Evolutionary conservation across 2,797 vertebrate species (phyloP), one percentile per base, ranked within the genome.

Genomic region (Dipus sagitta): DNA sequence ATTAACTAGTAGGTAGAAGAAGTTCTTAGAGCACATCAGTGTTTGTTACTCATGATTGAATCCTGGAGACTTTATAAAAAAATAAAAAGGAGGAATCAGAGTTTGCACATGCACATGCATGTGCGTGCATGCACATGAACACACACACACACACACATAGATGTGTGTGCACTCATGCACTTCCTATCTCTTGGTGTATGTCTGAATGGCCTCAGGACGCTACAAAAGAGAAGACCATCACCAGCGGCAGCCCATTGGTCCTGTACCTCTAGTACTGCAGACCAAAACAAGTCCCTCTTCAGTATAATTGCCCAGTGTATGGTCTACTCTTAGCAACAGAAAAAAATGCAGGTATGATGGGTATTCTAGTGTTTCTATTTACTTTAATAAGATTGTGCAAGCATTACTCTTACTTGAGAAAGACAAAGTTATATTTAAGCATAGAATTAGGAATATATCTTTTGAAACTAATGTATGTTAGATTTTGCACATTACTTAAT

Each of bases 341-440:
- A 89, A 70, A 47, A 8, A 60, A 79, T 34, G 13, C 20, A 79
- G 1, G 6, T 32, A 14, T 79, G 28, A n/a, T 83, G 87, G 62
- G 81, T 65, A 92, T 86, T 83, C 74, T 75, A 88, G 13, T 7
- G 76, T 64, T 86, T 90, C 82, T 92, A 76, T 77, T 88, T 11
- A 42, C 60, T 9, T 82, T 88, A 92, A 71, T 83, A 89, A 95
- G 42, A 34, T 76, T 58, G 30, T 76, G 23, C 70, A 92, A 92
- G 71, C 18, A 86, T 79, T 94, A 42, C 12, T 70, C 38, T 79
- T 60, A 90, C 92, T 94, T 96, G 42, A 90, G 90, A 90, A 82
- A 24, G 17, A 78, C 72, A 93, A 92, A 88, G 18, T 88, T 77
- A 20, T 67, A 80, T 62, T 52, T 60, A 86, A 47, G 8, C 3